Evolutionary conservation across 2,113 vertebrate species (phyloP).

Genomic region (Amphilophus citrinellus): DNA sequence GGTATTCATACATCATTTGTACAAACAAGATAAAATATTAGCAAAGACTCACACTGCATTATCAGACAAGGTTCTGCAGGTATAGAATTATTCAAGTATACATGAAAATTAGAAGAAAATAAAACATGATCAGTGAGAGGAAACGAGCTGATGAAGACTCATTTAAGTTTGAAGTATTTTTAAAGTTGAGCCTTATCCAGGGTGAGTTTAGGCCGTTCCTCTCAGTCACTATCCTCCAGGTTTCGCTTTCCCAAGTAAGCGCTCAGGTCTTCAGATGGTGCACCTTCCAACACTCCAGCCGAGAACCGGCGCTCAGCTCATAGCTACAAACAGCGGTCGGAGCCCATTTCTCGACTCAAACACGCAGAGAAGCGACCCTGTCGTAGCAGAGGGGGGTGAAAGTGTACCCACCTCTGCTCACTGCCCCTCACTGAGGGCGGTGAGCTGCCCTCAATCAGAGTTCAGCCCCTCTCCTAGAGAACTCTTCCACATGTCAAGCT

Average conservation of each 20-base stretch:
- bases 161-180: neutral
- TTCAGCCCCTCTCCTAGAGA: too few species aligned
- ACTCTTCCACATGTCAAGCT: too few species aligned
- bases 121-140: neutral
- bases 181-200: neutral
- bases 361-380: neutral
- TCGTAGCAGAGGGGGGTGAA: too few species aligned
- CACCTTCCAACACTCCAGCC: neutral
- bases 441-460: too few species aligned
- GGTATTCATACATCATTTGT: neutral
- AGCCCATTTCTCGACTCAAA: accelerated
- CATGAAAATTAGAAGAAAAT: neutral
- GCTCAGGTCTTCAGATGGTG: neutral
- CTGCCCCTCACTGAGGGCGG: too few species aligned
- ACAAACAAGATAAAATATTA: neutral
- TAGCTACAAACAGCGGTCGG: neutral
- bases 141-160: neutral
- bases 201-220: neutral
- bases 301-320: neutral
- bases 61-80: neutral
- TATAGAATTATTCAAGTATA: neutral
- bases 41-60: neutral
- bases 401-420: too few species aligned
- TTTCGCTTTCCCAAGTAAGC: neutral
- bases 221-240: neutral